Conservation (phyloP, 2,797 vertebrate genomes). For the Amblyraja radiata region DNA sequence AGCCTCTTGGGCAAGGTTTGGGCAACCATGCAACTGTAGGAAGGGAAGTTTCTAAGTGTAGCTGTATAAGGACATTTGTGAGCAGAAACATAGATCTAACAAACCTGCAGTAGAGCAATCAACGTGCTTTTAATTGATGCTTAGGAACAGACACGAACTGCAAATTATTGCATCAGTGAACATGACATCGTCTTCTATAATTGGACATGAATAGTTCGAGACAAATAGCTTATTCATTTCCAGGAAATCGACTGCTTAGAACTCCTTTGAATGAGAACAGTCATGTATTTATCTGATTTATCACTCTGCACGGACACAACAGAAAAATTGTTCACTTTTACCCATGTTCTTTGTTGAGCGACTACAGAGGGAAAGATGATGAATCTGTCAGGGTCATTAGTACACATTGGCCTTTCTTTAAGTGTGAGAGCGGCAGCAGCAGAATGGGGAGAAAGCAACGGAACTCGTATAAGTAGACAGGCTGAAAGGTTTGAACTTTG, state of each 20-base stretch:
- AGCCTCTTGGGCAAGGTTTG: neutral
- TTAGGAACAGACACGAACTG: neutral
- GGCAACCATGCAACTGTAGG: neutral
- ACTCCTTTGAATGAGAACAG: slow-evolving; percentile 19
- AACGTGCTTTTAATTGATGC: neutral
- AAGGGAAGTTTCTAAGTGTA: no score
- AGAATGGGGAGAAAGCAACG: neutral
- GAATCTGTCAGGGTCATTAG: neutral
- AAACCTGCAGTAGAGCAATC: neutral
- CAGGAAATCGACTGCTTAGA: neutral
- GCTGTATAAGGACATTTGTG: neutral
- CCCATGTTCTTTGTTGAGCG: neutral
- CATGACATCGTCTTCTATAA: neutral
- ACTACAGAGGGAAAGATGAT: neutral
- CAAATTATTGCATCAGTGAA: slow-evolving; percentile 3
- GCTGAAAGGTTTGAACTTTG: slow-evolving; percentile 20
- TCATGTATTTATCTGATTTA: slow-evolving; percentile 26
- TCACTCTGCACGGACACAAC: neutral
- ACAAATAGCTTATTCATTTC: slow-evolving; percentile 31
- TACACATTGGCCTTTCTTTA: neutral
- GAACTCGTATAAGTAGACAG: neutral
- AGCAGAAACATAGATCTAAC: neutral
- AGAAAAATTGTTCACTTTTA: slow-evolving; percentile 2
- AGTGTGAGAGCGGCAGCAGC: no score
- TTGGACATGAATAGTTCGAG: neutral